Evolutionary conservation across 2,113 vertebrate genomes (phyloP).

Genomic region (Polypterus senegalus): DNA sequence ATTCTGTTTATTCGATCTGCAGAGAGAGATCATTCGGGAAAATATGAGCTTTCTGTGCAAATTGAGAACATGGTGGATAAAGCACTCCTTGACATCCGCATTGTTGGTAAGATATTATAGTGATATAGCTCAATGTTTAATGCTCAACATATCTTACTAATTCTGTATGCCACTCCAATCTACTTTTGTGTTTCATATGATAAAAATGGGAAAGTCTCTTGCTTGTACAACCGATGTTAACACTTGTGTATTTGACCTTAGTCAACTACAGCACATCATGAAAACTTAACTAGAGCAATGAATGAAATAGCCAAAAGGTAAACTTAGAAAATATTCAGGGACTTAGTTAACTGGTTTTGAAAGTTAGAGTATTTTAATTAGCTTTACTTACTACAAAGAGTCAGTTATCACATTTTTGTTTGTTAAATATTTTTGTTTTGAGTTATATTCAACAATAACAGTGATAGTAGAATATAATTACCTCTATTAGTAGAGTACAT

Average conservation of each 20-base stretch:
- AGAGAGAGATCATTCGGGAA: conserved; percentile 60
- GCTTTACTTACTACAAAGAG: no score
- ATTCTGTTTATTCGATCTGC: conserved; percentile 73
- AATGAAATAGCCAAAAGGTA: no score
- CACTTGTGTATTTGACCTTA: neutral
- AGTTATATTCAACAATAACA: no score
- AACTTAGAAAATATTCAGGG: no score
- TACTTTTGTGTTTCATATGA: neutral
- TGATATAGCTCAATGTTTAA: neutral
- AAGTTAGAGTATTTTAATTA: no score
- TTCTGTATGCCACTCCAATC: neutral
- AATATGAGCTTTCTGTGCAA: conserved; percentile 60
- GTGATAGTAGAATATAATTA: no score
- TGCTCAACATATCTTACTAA: conserved; percentile 3
- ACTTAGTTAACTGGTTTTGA: no score
- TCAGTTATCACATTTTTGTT: no score
- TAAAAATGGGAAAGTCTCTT: neutral
- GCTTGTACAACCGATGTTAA: neutral
- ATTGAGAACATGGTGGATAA: conserved; percentile 69
- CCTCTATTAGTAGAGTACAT: no score
- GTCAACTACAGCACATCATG: neutral
- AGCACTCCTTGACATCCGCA: conserved; percentile 56
- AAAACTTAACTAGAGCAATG: no score
- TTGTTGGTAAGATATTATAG: conserved; percentile 56
- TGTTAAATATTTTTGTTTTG: no score